Conservation (phyloP, 35 echinoderm and acorn worm genomes). For the Stichopus chloronotus region DNA sequence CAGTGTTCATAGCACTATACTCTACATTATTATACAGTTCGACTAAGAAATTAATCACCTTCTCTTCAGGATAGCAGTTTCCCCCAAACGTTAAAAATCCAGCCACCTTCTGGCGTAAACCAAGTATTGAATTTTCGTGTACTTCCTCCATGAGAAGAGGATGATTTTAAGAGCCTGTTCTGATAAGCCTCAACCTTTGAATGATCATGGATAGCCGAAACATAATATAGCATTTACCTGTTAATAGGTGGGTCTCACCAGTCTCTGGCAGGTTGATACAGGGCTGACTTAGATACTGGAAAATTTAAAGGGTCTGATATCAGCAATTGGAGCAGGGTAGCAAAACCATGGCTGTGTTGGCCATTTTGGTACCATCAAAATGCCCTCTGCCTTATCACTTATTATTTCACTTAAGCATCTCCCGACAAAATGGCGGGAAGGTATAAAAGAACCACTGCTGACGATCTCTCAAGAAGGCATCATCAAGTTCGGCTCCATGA, state of each 20-base stretch:
- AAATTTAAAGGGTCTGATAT: too few species aligned
- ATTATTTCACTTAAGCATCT: conserved; percentile 17
- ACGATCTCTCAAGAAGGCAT: conserved; percentile 16
- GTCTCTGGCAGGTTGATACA: neutral
- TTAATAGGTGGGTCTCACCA: neutral
- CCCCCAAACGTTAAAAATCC: conserved; percentile 26
- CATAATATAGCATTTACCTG: neutral
- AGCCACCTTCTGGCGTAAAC: conserved; percentile 16
- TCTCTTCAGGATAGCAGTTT: conserved; percentile 24
- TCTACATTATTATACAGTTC: neutral
- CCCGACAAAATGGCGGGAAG: neutral
- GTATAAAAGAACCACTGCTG: neutral
- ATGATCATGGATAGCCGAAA: conserved; percentile 16
- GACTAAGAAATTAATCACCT: conserved; percentile 19
- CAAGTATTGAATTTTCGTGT: conserved; percentile 31
- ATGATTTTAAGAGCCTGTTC: conserved; percentile 8
- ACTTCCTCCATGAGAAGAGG: neutral
- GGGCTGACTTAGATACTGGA: neutral
- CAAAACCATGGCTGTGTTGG: neutral
- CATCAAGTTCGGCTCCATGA: neutral
- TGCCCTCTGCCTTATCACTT: conserved; percentile 22
- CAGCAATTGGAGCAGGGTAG: too few species aligned
- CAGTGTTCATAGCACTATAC: conserved; percentile 58
- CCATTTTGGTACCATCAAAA: conserved; percentile 44
- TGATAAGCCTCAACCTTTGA: conserved; percentile 22